Evolutionary conservation across 2,888 invertebrate genomes (phyloP).

Genomic region (Aplocera efformata): DNA sequence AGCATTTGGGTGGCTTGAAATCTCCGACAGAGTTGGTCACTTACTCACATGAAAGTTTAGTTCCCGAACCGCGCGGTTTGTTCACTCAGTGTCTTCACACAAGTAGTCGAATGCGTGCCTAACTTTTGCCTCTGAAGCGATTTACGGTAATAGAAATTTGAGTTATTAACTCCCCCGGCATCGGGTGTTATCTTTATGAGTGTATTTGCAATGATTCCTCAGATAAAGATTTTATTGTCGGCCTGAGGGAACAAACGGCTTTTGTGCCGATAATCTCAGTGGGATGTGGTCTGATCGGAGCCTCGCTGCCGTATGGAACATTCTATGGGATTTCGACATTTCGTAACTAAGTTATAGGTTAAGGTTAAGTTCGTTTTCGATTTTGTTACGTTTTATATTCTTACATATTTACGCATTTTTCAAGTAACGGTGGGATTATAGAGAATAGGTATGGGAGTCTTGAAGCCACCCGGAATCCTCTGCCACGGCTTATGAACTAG

Average conservation of each 20-base stretch:
- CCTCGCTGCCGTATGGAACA: neutral
- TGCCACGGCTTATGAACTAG: no score
- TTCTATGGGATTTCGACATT: constrained; percentile 1
- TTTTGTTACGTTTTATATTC: no score
- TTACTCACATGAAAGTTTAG: no score
- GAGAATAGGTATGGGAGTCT: no score
- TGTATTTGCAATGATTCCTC: constrained; percentile 51
- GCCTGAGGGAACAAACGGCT: constrained; percentile 42
- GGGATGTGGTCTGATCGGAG: constrained; percentile 24
- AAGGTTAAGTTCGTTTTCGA: no score
- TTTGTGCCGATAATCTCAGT: constrained; percentile 35
- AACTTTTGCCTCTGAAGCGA: constrained; percentile 42
- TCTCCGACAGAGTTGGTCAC: no score
- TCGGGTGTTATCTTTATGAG: constrained; percentile 49
- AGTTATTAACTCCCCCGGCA: constrained; percentile 52
- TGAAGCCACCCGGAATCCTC: no score
- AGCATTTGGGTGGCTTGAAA: no score
- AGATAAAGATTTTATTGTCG: constrained; percentile 55
- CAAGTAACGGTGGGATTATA: no score
- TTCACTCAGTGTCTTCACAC: constrained; percentile 23
- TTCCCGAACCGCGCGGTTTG: constrained; percentile 15
- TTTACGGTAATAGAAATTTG: constrained; percentile 64
- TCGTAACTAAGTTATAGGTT: no score
- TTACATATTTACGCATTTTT: no score
- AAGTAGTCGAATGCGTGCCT: constrained; percentile 37